Evolutionary conservation across 2,113 vertebrate genomes (phyloP).

Genomic region (Anhinga anhinga): DNA sequence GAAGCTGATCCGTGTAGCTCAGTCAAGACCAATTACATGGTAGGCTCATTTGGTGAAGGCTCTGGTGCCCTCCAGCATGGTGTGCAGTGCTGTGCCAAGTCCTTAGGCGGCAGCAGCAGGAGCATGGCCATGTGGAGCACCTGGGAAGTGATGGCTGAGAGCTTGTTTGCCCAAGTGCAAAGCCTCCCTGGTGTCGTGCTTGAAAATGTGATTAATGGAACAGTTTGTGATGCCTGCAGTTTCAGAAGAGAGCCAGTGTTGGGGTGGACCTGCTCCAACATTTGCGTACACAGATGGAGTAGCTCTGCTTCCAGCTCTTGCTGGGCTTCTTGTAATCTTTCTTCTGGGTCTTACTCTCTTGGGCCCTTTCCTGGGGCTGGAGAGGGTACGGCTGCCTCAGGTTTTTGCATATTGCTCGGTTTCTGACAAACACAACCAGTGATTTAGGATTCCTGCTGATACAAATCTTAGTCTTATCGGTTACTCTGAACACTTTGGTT

Average conservation of each 20-base stretch:
- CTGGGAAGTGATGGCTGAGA: not conserved
- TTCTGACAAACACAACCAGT: not conserved
- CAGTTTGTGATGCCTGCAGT: not conserved
- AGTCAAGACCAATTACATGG: not conserved
- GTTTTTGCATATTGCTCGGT: not conserved
- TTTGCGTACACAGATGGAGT: not conserved
- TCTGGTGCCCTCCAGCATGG: not conserved
- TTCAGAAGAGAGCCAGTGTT: not conserved
- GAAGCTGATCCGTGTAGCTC: not conserved
- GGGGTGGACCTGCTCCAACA: not conserved
- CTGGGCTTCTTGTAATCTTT: not conserved
- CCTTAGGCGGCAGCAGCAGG: not conserved
- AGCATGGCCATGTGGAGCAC: not conserved
- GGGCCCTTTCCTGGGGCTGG: not conserved
- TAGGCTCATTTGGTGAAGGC: not conserved
- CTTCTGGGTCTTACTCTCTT: not conserved
- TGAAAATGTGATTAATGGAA: not conserved
- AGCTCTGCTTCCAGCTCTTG: not conserved
- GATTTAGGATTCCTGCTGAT: not conserved
- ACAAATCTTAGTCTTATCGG: fast-evolving
- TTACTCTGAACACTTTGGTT: not conserved
- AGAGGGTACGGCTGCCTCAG: not conserved
- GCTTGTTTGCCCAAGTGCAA: not conserved
- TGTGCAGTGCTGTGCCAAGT: not conserved
- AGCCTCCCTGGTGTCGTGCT: not conserved